Evolutionary conservation across 2,797 vertebrate genomes (phyloP).

Genomic region (Acipenser oxyrinchus): DNA sequence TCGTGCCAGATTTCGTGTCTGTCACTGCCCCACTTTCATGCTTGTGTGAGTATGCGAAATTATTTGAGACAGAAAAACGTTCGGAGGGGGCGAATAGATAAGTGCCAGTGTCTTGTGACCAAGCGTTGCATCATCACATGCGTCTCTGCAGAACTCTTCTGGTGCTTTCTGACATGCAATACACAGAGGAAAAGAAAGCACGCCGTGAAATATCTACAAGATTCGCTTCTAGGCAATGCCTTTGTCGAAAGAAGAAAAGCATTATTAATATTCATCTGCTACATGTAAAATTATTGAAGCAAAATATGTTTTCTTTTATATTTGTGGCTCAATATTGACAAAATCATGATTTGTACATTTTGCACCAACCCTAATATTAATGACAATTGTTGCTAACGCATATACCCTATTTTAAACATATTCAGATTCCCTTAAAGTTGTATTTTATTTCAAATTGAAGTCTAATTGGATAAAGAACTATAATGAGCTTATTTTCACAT

Average conservation of each 20-base stretch:
- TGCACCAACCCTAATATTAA: too few species aligned
- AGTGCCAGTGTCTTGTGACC: conserved; percentile 47
- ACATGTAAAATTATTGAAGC: too few species aligned
- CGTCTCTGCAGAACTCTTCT: conserved; percentile 42
- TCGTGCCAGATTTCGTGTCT: conserved; percentile 64
- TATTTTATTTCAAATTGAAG: too few species aligned
- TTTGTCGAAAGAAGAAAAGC: neutral
- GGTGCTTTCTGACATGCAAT: conserved; percentile 59
- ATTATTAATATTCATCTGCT: neutral
- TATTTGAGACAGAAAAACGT: conserved; percentile 44
- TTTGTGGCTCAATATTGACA: too few species aligned
- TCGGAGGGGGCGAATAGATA: conserved; percentile 43
- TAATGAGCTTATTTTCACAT: too few species aligned
- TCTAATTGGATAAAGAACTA: too few species aligned
- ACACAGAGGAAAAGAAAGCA: conserved; percentile 36
- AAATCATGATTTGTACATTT: too few species aligned
- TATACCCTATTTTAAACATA: too few species aligned
- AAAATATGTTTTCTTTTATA: too few species aligned
- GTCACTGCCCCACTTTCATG: conserved; percentile 68
- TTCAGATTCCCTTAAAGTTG: too few species aligned
- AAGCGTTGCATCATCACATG: conserved; percentile 46
- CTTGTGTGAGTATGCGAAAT: conserved; percentile 58
- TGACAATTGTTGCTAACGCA: too few species aligned
- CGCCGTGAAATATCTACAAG: conserved; percentile 40
- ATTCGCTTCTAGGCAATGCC: conserved; percentile 23